Percentiles rank a stretch among this genome's conserved stretches.
Evolutionary conservation across 2,113 vertebrate genomes (phyloP).

Genomic region (Salvelinus sp.): DNA sequence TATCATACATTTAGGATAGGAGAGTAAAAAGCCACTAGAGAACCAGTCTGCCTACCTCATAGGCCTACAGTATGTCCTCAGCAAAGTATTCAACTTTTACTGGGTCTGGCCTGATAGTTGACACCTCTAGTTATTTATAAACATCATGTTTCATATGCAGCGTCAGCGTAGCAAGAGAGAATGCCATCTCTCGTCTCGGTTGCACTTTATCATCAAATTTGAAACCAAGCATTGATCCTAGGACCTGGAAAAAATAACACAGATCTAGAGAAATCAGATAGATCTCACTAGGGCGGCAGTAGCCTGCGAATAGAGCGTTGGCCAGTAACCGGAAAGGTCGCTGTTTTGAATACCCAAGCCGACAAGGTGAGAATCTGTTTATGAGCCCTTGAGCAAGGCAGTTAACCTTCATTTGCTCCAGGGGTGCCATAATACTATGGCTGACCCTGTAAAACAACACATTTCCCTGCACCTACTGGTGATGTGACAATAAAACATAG

Average conservation of each 20-base stretch:
- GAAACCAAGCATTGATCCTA: not conserved
- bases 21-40: not conserved
- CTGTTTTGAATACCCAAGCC: no score
- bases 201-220: not conserved
- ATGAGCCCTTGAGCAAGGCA: no score
- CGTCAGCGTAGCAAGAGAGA: not conserved
- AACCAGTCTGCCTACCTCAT: not conserved
- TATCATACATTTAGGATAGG: not conserved
- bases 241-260: not conserved
- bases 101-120: not conserved
- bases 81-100: not conserved
- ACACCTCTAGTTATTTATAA: slow-evolving; percentile 1
- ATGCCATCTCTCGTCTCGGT: not conserved
- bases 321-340: no score
- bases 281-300: no score
- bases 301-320: no score
- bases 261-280: no score
- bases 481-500: no score
- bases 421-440: no score
- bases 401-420: no score
- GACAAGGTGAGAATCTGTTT: no score
- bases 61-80: not conserved
- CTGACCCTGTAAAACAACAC: no score
- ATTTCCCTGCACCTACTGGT: no score
- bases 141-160: not conserved